These are phyloP conservation scores for Lochmaea capreae DNA, from an alignment of 2,888 invertebrate genomes.

Conservation along the genomic window DNA sequence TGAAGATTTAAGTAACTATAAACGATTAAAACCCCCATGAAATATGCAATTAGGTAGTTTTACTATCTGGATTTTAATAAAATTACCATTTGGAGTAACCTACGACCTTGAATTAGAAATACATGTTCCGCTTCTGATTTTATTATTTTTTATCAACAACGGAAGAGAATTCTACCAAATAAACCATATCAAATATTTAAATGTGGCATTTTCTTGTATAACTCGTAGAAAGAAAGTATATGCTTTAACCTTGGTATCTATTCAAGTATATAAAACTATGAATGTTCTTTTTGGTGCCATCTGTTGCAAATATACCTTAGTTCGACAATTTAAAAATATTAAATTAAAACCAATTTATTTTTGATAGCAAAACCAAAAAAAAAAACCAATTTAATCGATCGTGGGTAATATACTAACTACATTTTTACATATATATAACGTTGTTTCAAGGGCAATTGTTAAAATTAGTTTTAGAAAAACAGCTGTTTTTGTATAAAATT, in stretches of 20 bases:
- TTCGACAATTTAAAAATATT: neutral
- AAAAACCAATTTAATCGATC: neutral
- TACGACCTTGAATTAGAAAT: neutral
- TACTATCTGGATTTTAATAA: too few species aligned
- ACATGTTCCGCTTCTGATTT: neutral
- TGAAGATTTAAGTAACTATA: too few species aligned
- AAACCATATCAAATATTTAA: constrained; percentile 3
- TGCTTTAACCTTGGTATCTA: neutral
- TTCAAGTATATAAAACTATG: neutral
- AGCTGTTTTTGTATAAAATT: too few species aligned
- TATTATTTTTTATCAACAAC: neutral
- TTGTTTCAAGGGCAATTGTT: too few species aligned
- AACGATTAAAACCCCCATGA: too few species aligned
- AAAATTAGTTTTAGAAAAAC: too few species aligned
- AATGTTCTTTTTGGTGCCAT: neutral
- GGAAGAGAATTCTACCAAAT: neutral
- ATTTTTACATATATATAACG: too few species aligned
- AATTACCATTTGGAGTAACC: too few species aligned
- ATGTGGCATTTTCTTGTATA: neutral
- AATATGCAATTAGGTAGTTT: too few species aligned
- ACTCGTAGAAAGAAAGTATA: neutral
- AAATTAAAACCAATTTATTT: neutral
- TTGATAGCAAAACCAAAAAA: neutral
- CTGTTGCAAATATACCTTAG: neutral
- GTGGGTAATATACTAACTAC: too few species aligned